Evolutionary conservation across 92 coral and sea anemone genomes (phyloP), one percentile per base, ranked within the genome.

Genomic region (Virgularia gustaviana): DNA sequence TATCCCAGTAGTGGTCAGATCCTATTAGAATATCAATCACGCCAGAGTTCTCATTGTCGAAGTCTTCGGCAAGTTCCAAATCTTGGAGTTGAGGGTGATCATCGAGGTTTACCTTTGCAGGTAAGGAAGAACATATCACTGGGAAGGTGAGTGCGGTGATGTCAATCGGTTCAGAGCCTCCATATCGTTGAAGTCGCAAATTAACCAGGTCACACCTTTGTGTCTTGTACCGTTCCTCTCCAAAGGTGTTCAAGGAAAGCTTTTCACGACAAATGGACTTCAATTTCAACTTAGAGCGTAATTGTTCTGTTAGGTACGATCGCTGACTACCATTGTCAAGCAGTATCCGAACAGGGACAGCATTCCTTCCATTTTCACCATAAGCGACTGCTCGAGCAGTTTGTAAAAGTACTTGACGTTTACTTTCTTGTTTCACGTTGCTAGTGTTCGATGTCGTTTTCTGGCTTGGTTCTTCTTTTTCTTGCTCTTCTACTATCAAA

Each of bases 311-410:
- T 15, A 39, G 15, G 15, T 39, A 39, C 0, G 81, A 53, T 0
- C 78, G 73, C 31, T 85, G 89, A 52, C 86, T 76, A 23, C 86
- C 86, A 16, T 60, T 49, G 63, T 86, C 85, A 28, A 86, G 80
- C 4, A 82, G 81, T 25, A 78, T 73, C 55, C 74, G 52, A 16
- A 86, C 86, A 24, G 71, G 61, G 10, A 78, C 60, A 3, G 84
- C 73, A 19, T 43, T 63, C 1, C 65, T 38, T 30, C 74, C 78
- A 52, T 61, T 56, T 49, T 59, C 27, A 57, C 83, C 80, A 7
- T 59, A 68, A 2, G 90, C 87, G 3, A 82, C 18, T 7, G 86
- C 85, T 13, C 70, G 49, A 4, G 90, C 81, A 42, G 86, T 78
- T 81, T 86, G 90, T 42, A 86, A 38, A 22, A 85, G 63, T 25